Conservation (phyloP, 92 coral and sea anemone genomes). For the Porites evermanni region DNA sequence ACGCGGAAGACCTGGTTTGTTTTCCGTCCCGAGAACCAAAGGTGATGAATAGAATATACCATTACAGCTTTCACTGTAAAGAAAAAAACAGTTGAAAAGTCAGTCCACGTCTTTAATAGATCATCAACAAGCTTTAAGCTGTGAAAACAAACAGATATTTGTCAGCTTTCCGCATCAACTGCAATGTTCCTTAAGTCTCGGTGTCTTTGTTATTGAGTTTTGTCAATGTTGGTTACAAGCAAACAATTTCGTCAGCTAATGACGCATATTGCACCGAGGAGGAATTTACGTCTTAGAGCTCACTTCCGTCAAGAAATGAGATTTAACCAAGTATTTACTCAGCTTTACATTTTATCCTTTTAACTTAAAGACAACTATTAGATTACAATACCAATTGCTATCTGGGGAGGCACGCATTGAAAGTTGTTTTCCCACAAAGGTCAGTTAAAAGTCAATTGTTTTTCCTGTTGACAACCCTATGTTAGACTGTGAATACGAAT, state of each 20-base stretch:
- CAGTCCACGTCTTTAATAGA: background rate
- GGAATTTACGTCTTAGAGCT: background rate
- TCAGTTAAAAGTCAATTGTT: background rate
- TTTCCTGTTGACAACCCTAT: background rate
- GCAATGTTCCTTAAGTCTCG: slow-evolving; percentile 21
- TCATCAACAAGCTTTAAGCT: slow-evolving; percentile 11
- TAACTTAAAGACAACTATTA: background rate
- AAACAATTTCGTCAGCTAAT: slow-evolving; percentile 22
- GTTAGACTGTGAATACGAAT: too few relatives aligned
- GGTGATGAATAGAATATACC: background rate
- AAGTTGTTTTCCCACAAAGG: background rate
- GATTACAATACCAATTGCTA: background rate
- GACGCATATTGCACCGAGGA: background rate
- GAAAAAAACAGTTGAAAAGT: background rate
- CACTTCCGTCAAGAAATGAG: background rate
- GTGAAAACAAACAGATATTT: slow-evolving; percentile 45
- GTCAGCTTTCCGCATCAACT: slow-evolving; percentile 18
- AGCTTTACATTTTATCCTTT: background rate
- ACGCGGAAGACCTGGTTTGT: background rate
- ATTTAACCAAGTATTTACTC: background rate
- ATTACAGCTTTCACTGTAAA: background rate
- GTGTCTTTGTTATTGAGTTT: slow-evolving; percentile 9
- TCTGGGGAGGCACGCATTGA: background rate
- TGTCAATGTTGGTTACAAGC: slow-evolving; percentile 37
- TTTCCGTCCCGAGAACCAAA: slow-evolving; percentile 2